phyloP scores from a whole-genome alignment of 2,888 invertebrate species.

The Plagodis pulveraria region DNA sequence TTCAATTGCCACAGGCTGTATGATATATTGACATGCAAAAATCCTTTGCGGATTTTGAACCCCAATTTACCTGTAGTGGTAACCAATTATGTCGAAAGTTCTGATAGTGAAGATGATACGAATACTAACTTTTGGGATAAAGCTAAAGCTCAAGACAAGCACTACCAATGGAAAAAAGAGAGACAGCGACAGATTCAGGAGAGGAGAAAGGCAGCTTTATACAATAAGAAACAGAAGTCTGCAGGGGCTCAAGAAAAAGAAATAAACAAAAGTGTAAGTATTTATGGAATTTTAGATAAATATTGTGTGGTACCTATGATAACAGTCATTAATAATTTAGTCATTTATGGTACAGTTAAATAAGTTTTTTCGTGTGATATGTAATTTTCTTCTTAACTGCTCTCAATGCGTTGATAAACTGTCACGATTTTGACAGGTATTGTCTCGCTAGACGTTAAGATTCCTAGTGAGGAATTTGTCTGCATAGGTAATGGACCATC shows the following conservation, averaged over 20 bases:
- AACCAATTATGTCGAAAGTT: constrained; percentile 53
- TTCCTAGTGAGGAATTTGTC: too few relatives aligned
- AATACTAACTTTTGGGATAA: constrained; percentile 73
- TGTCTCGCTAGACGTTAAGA: too few relatives aligned
- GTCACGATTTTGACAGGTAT: too few relatives aligned
- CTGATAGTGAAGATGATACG: constrained; percentile 72
- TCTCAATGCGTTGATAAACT: too few relatives aligned
- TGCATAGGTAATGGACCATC: too few relatives aligned
- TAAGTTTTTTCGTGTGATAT: too few relatives aligned
- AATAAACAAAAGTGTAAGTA: constrained; percentile 84
- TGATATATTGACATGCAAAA: constrained; percentile 83
- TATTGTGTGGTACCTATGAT: too few relatives aligned
- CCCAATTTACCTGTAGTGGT: constrained; percentile 63
- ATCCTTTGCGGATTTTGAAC: constrained; percentile 78
- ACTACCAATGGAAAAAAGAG: constrained; percentile 79
- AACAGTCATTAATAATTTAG: too few relatives aligned
- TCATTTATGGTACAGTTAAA: too few relatives aligned
- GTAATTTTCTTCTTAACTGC: too few relatives aligned
- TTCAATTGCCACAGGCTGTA: constrained; percentile 86
- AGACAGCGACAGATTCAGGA: constrained; percentile 69
- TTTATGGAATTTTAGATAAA: too few relatives aligned
- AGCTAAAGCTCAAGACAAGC: constrained; percentile 78
- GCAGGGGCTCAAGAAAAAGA: constrained; percentile 62
- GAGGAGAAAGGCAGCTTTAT: constrained; percentile 59
- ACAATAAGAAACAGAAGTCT: constrained; percentile 58